A percentile compares a stretch with the other conserved stretches of the same genome.
Conservation (phyloP, 2,888 invertebrate genomes). For the Watsonalla binaria region DNA sequence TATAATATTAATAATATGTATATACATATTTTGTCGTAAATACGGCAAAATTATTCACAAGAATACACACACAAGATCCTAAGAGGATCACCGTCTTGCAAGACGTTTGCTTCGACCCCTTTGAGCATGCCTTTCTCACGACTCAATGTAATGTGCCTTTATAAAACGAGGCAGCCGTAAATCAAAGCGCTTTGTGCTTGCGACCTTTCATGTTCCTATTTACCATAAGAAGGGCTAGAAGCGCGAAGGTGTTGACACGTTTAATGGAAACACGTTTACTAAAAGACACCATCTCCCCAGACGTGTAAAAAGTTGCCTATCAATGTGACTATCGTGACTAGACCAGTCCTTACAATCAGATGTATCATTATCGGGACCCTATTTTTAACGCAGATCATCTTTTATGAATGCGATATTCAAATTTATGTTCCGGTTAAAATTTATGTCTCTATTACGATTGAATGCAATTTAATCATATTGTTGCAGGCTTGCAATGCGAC, state of each 20-base stretch:
- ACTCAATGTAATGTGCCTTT: conserved; percentile 65
- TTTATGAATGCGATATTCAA: conserved; percentile 17
- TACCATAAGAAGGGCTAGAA: conserved; percentile 72
- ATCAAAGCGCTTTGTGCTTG: conserved; percentile 65
- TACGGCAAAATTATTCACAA: no score
- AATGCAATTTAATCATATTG: conserved; percentile 36
- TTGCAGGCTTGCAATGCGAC: conserved; percentile 84
- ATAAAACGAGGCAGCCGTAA: conserved; percentile 68
- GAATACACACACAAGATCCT: not conserved
- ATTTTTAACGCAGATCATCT: conserved; percentile 7
- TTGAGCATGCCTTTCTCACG: conserved; percentile 65
- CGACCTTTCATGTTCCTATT: conserved; percentile 63
- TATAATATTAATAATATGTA: no score
- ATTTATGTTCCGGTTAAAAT: conserved; percentile 33
- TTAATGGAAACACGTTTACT: conserved; percentile 58
- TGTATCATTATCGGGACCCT: conserved; percentile 42
- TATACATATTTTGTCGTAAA: no score
- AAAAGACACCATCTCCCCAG: conserved; percentile 19
- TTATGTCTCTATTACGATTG: conserved; percentile 19
- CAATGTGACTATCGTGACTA: conserved; percentile 45
- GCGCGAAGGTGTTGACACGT: conserved; percentile 73
- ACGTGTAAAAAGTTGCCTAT: conserved; percentile 25
- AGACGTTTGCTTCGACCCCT: conserved; percentile 50
- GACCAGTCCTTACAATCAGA: conserved; percentile 41
- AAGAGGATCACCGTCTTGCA: conserved; percentile 42